Base-by-base conservation (phyloP, 2,113 vertebrate species). In the Ceyx melanurus region DNA sequence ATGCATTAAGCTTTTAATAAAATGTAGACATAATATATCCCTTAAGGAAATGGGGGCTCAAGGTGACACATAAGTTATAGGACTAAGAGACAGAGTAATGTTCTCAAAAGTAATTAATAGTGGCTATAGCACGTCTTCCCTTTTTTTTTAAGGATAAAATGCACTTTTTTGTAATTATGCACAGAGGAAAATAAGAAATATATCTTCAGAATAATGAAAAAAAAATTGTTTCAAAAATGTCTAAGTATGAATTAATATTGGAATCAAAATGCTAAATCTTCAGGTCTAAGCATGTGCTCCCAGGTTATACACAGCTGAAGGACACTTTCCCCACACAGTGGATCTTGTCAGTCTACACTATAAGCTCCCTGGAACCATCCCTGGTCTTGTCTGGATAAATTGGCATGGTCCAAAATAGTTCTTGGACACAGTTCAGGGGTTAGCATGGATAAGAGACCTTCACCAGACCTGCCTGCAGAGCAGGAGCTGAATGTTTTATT, bases 1-100 rank as follows among this genome's bases (percentile, higher is more conserved):
- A 54, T 3, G 9, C 56, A 31, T 58, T 91, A 67, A 82, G 56
- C 15, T 85, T 91, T 88, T 51, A 85, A 77, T 5, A 85, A 95
- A 95, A 77, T 0, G 3, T 40, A 64, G 76, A 54, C n/a, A 57
- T 85, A 78, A 83, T 84, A 75, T 25, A 22, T 73, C 62, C 65
- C 60, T 85, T 51, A 82, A 88, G 83, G 46, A 89, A 84, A 89
- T 46, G 29, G 82, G 58, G 82, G 22, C 48, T 90, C 91, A 96
- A 93, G 89, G 89, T 95, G 84, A 85, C 60, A 62, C 0, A 3
- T 19, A 85, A 82, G 29, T 87, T 89, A 40, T 21, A 75, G 29
- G 23, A 60, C 37, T 78, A 62, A 64, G 35, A 87, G 48, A 67
- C 23, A 70, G 22, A 65, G 9, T 5, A 2, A 57, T 56, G 42